A percentile compares a stretch with the other conserved stretches of the same genome.
These are phyloP conservation scores for Venturia canescens DNA, from an alignment of 1,140 invertebrate genomes.

Conservation along the genomic window DNA sequence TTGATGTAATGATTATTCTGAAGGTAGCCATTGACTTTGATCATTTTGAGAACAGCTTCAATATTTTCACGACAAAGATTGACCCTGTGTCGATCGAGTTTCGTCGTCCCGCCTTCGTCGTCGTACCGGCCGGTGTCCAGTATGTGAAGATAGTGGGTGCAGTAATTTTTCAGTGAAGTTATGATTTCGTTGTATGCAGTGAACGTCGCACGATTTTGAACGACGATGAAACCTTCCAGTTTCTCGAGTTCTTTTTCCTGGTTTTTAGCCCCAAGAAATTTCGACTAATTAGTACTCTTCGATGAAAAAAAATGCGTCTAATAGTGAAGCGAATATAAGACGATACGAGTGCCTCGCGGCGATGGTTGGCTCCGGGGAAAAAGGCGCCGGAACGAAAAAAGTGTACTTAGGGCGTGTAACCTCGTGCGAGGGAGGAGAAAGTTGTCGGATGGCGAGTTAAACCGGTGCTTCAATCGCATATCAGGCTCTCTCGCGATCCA, in stretches of 20 bases:
- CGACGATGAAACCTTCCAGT: constrained; percentile 63
- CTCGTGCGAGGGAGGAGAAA: no score
- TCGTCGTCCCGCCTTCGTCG: constrained; percentile 66
- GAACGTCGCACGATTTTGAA: constrained; percentile 58
- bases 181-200: constrained; percentile 67
- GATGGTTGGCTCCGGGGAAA: no score
- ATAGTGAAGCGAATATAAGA: constrained; percentile 4
- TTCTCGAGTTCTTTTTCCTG: constrained; percentile 65
- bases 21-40: constrained; percentile 70
- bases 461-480: constrained; percentile 3
- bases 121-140: constrained; percentile 61
- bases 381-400: not conserved
- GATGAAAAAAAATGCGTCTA: not conserved
- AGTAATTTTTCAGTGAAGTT: constrained; percentile 60
- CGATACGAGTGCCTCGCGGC: no score
- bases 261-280: constrained; percentile 31
- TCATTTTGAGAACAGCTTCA: constrained; percentile 65
- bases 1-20: constrained; percentile 66
- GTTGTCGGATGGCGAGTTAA: constrained; percentile 16
- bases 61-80: constrained; percentile 67
- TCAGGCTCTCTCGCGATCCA: constrained; percentile 29
- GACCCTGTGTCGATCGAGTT: constrained; percentile 68
- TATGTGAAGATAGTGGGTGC: constrained; percentile 64
- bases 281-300: not conserved
- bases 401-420: not conserved